A percentile compares a stretch with the other conserved stretches of the same genome.
These are phyloP conservation scores for Orchestes rusci DNA, from an alignment of 2,888 invertebrate genomes.

Conservation along the genomic window DNA sequence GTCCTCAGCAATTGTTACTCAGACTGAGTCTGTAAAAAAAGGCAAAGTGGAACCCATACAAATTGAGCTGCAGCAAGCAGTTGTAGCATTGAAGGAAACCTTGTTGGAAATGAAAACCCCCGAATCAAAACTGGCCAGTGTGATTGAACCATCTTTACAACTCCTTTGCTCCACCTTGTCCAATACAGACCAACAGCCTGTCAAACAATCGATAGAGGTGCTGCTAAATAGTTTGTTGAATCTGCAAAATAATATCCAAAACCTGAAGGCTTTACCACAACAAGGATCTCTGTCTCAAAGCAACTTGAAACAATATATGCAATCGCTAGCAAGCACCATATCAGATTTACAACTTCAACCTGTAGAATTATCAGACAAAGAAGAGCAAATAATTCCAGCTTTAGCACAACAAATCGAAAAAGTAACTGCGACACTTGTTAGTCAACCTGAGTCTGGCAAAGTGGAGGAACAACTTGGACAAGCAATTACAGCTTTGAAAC, in stretches of 20 bases:
- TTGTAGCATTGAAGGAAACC: constrained; percentile 6
- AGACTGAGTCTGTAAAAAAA: too few species aligned
- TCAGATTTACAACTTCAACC: background rate
- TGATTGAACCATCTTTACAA: background rate
- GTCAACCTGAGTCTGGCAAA: background rate
- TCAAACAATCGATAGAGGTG: background rate
- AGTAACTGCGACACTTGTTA: background rate
- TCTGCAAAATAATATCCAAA: constrained; percentile 9
- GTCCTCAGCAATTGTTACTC: background rate
- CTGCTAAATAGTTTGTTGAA: background rate
- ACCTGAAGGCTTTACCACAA: constrained; percentile 3
- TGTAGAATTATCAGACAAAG: background rate
- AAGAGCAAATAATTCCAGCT: background rate
- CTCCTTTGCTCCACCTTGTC: background rate
- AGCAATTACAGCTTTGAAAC: background rate
- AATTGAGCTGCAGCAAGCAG: constrained; percentile 3
- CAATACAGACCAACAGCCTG: background rate
- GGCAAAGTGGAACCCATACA: background rate
- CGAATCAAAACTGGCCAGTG: constrained; percentile 1
- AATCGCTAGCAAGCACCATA: background rate
- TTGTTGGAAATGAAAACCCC: constrained; percentile 10
- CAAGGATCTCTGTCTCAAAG: constrained; percentile 5
- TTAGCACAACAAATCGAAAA: too few species aligned
- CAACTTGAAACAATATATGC: background rate
- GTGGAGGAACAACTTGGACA: background rate